A percentile compares a stretch with the other conserved stretches of the same genome.
Evolutionary conservation across 2,797 vertebrate genomes (phyloP).

Genomic region (Pseudocheirus occidentalis): DNA sequence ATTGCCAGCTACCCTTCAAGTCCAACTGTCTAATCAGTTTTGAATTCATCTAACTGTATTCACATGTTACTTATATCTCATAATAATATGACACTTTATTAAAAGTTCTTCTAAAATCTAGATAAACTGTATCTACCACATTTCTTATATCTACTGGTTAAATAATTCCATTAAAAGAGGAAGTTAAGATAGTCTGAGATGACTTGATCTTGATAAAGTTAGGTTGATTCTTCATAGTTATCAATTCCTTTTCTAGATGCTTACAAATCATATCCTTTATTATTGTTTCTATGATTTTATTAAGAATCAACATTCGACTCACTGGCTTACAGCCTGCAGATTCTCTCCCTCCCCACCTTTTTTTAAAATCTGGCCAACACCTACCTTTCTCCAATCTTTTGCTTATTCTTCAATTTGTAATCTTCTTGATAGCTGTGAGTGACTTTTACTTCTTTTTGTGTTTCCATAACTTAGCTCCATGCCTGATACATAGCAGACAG

Average conservation of each 20-base stretch:
- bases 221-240: background rate
- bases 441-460: no score
- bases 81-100: background rate
- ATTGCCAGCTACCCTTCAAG: background rate
- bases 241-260: background rate
- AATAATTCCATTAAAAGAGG: no score
- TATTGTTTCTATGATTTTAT: background rate
- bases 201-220: background rate
- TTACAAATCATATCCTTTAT: no score
- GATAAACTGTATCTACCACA: background rate
- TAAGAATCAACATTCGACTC: background rate
- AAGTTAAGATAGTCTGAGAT: no score
- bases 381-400: background rate
- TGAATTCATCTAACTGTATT: background rate
- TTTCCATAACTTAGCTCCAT: background rate
- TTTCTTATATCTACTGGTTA: no score
- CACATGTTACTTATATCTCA: background rate
- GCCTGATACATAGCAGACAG: background rate
- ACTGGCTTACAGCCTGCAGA: background rate
- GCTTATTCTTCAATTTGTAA: background rate
- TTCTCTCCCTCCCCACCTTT: rapidly evolving
- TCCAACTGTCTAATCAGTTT: background rate
- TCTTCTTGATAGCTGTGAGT: no score
- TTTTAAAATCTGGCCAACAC: background rate
- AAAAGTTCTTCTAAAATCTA: background rate